Evolutionary conservation across 2,888 invertebrate species (phyloP), one percentile per base, ranked within the genome.

Genomic region (Zonitis immaculata): DNA sequence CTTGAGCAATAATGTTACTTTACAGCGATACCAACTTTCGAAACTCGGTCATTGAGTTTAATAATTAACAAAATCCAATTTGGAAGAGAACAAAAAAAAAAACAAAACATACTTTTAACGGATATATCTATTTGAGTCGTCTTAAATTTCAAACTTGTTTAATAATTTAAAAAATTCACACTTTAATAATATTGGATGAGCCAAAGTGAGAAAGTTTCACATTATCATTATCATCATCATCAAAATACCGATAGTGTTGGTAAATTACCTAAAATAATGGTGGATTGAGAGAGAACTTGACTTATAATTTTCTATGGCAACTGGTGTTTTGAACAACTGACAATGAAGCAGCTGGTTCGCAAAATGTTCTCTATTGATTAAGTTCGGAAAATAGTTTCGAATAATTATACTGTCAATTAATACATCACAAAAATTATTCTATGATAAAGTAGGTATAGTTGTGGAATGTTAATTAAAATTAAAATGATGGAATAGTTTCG

Each of bases 1-100:
- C 60, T 59, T 49, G 49, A 54, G 61, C 63, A 61, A 63, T 64
- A 64, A 62, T 60, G 47, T 25, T 57, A 54, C 52, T 57, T 50
- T 57, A 52, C 54, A 61, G 58, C 59, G 59, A 58, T 57, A 49
- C 44, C 32, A 54, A 53, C 54, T 55, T 57, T 50, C 42, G 43
- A 22, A 35, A 27, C 14, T 48, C 44, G 28, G 42, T 27, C n/a
- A n/a, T n/a, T n/a, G n/a, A n/a, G n/a, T n/a, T n/a, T n/a, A n/a
- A n/a, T n/a, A n/a, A n/a, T n/a, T n/a, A n/a, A n/a, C n/a, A n/a
- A n/a, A n/a, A n/a, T n/a, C n/a, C n/a, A n/a, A n/a, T n/a, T n/a
- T n/a, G n/a, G n/a, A n/a, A n/a, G n/a, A n/a, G n/a, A n/a, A n/a
- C n/a, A n/a, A n/a, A n/a, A n/a, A n/a, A n/a, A n/a, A n/a, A n/a